Evolutionary conservation across 2,797 vertebrate species (phyloP), one percentile per base, ranked within the genome.

Genomic region (Rhinatrema bivittatum): DNA sequence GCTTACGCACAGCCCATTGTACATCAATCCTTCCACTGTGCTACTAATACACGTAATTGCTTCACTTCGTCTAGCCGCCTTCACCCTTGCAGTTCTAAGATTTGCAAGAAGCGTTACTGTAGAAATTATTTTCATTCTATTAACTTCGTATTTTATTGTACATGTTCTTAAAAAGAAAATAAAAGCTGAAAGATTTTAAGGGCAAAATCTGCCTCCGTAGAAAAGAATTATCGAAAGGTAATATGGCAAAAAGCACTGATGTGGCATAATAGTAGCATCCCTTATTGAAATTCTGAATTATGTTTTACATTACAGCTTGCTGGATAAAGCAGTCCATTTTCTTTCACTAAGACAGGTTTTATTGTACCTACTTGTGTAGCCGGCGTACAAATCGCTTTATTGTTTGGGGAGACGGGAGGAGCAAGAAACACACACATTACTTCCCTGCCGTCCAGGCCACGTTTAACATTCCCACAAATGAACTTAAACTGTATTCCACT

Each of bases 31-130:
- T 87, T 82, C 81, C 81, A 68, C 55, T 62, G 81, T 73, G 62
- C 72, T 64, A 77, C 90, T 88, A 86, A 86, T 85, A 88, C 88
- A 85, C 56, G 51, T 82, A 87, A 89, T 73, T 79, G 87, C 87
- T 50, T 67, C 53, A 63, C 84, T 87, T 88, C 66, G 70, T 82
- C 87, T 87, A 77, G 85, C 72, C 76, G 79, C 85, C 84, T 76
- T 80, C 81, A 62, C 73, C 78, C 5, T 16, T 0, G 46, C 29
- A 50, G 55, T 32, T 35, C 61, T 8, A 21, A 44, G 63, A 65
- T 68, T 54, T 59, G 68, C 66, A 60, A 53, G 59, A 55, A 66
- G 56, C 9, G 10, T 62, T 59, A 51, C 10, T 39, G 56, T 64
- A 52, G 55, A 58, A 74, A 70, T 56, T 52, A 61, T 72, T 50